Evolutionary conservation across 2,113 vertebrate genomes (phyloP).

Genomic region (Sinocyclocheilus rhinocerous): DNA sequence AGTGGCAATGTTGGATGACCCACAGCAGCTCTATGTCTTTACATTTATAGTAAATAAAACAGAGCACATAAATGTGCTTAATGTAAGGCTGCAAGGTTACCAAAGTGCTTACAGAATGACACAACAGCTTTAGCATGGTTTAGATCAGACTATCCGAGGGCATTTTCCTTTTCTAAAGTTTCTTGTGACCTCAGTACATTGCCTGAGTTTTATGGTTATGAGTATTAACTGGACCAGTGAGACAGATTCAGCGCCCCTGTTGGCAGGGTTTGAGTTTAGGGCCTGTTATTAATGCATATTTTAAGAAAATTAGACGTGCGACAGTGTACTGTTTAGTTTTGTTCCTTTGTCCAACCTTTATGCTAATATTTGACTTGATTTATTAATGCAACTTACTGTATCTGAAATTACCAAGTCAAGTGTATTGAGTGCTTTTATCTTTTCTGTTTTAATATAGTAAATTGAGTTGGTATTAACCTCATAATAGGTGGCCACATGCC

Average conservation of each 20-base stretch:
- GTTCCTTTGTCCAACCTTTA: background rate
- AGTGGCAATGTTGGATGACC: background rate
- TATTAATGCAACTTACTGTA: background rate
- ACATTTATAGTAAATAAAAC: conserved; percentile 14
- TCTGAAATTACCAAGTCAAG: background rate
- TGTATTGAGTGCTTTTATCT: background rate
- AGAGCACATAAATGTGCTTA: background rate
- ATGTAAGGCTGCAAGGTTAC: background rate
- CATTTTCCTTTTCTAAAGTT: background rate
- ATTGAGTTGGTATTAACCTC: background rate
- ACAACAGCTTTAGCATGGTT: background rate
- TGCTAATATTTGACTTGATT: background rate
- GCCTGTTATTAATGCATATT: background rate
- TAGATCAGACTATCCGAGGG: background rate
- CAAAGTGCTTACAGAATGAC: background rate
- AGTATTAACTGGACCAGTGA: background rate
- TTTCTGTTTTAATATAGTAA: background rate
- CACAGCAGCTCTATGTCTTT: background rate
- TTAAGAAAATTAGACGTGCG: background rate
- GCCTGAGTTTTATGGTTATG: background rate
- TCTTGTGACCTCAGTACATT: background rate
- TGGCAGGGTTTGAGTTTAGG: background rate
- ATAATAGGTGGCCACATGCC: background rate
- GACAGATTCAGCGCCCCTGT: background rate
- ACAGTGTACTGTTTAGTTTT: background rate